Evolutionary conservation across 53 echinoderm and acorn worm genomes (phyloP), one percentile per base, ranked within the genome.

Genomic region (Stichopus horrens): DNA sequence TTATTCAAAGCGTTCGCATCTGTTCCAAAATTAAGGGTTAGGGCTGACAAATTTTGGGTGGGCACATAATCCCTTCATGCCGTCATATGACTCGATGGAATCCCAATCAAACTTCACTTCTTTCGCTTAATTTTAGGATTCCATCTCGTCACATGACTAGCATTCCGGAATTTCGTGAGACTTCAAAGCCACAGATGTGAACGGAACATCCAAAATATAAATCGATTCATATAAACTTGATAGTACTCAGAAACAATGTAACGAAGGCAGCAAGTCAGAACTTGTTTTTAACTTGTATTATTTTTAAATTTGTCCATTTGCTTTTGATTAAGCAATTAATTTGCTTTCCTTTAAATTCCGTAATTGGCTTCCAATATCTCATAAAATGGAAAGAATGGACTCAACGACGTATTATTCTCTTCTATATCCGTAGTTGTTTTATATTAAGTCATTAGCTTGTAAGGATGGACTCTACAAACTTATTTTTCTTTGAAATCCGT

Each of bases 141-240:
- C 78, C 52, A 52, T 77, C 78, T 77, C 78, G 52, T 77, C 78
- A 23, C 22, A 23, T 8, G 23, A 7, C 52, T 9, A 18, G 23
- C 4, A 23, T 77, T 11, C 53, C 22, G 78, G 53, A 52, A 77
- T 77, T 77, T 2, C 78, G 23, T 52, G 78, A 77, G 78, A 52
- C 13, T 77, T 77, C 78, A 77, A 52, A 77, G 78, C 78, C 22
- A 52, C 78, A 18, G 78, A n/a, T 76, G 19, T 52, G 78, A 52
- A 13, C 53, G 37, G 37, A 37, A 37, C 37, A 77, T 52, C 16
- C 7, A 77, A 77, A 52, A 77, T 18, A 77, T 18, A 52, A 52
- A 18, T 37, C 52, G 5, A 23, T n/a, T 14, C 68, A 67, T 67
- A 67, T 14, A 0, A 14, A 67, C n/a, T 14, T 14, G 11, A 67